A percentile compares a stretch with the other conserved stretches of the same genome.
These are phyloP conservation scores for Protophormia terraenovae DNA, from an alignment of 2,888 invertebrate genomes.

Conservation along the genomic window DNA sequence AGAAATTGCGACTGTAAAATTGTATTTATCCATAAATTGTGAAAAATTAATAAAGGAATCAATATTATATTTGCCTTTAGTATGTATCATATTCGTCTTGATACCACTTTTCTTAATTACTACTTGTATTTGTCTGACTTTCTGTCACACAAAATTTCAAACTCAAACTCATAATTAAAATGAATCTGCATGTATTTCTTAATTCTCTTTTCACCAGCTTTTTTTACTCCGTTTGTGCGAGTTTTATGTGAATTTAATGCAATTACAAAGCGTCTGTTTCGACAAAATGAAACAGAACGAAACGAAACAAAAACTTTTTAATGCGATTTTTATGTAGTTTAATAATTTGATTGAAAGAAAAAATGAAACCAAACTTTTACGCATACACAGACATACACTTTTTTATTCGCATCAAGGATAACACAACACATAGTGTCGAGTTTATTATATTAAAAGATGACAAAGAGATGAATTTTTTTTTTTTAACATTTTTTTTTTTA, in stretches of 20 bases:
- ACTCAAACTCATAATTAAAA: not conserved
- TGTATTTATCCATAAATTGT: too few species aligned
- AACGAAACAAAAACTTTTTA: conserved; percentile 37
- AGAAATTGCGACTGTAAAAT: too few species aligned
- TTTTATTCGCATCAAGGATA: not conserved
- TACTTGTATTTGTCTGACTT: not conserved
- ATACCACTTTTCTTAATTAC: not conserved
- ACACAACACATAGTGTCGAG: not conserved
- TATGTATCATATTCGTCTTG: not conserved
- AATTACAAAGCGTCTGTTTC: conserved; percentile 13
- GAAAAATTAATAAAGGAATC: too few species aligned
- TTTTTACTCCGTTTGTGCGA: not conserved
- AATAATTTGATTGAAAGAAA: conserved; percentile 23
- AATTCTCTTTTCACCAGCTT: not conserved
- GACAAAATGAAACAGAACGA: conserved; percentile 3
- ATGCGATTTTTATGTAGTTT: conserved; percentile 48
- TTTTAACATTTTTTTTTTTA: not conserved
- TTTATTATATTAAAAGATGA: not conserved
- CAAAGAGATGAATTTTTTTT: not conserved
- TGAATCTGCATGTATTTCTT: not conserved
- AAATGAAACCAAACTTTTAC: not conserved
- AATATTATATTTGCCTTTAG: too few species aligned
- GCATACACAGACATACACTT: not conserved
- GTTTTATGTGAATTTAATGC: conserved; percentile 31
- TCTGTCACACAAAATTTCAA: not conserved